A percentile compares a stretch with the other conserved stretches of the same genome.
Evolutionary conservation across 2,888 invertebrate species (phyloP).

Genomic region (Apodemia hepburni): DNA sequence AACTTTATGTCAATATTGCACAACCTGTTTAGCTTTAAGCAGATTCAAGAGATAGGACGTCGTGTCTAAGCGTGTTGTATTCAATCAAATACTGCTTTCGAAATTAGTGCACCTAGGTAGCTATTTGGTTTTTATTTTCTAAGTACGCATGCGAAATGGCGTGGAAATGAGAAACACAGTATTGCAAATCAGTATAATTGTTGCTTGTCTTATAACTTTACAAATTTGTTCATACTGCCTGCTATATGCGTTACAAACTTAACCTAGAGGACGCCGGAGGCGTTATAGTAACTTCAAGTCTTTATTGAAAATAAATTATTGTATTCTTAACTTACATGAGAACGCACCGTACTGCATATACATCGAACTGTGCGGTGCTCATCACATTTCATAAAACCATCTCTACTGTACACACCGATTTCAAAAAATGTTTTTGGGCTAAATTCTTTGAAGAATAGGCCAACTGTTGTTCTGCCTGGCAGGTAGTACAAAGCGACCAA

Average conservation of each 20-base stretch:
- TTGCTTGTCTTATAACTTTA: conserved; percentile 39
- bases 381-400: background rate
- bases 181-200: conserved; percentile 68
- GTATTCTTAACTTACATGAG: conserved; percentile 1
- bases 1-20: no score
- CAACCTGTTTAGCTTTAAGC: no score
- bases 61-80: no score
- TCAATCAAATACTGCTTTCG: background rate
- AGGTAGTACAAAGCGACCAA: no score
- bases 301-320: conserved; percentile 10
- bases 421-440: background rate
- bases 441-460: no score
- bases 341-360: background rate
- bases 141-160: background rate
- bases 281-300: conserved; percentile 18
- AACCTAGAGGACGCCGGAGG: conserved; percentile 38
- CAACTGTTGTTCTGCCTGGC: no score
- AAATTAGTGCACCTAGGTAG: background rate
- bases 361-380: background rate
- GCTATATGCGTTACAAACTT: conserved; percentile 38
- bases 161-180: conserved; percentile 31
- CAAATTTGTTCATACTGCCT: conserved; percentile 20
- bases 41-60: no score
- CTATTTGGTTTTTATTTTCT: no score
- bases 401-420: conserved; percentile 2